A percentile compares a stretch with the other conserved stretches of the same genome.
Conservation (phyloP, 2,113 vertebrate genomes). For the Microtus oregoni region DNA sequence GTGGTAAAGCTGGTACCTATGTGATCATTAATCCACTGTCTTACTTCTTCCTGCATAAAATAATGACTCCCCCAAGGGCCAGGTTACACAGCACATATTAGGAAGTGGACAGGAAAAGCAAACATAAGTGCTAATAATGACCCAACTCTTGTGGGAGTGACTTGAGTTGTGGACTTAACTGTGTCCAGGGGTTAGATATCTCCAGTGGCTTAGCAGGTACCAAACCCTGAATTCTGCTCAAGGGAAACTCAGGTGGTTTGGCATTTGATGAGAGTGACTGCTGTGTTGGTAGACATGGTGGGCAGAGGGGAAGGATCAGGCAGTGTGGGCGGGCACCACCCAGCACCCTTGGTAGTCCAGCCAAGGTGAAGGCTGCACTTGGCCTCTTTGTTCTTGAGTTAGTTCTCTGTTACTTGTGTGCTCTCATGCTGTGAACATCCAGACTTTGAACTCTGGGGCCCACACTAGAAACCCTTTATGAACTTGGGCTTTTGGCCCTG, state of each 20-base stretch:
- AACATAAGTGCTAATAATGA: neutral
- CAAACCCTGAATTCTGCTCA: neutral
- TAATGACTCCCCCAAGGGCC: neutral
- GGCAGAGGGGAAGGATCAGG: neutral
- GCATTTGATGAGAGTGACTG: neutral
- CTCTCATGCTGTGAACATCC: neutral
- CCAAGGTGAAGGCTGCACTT: neutral
- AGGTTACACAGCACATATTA: neutral
- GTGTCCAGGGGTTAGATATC: neutral
- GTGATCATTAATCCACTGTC: neutral
- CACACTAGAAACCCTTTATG: neutral
- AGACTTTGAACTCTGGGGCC: neutral
- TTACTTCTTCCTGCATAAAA: neutral
- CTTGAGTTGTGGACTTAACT: neutral
- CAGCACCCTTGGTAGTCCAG: too few species aligned
- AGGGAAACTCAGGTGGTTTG: neutral
- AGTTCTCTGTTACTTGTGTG: neutral
- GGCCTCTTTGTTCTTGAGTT: neutral
- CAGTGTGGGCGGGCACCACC: neutral
- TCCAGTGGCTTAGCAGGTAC: neutral
- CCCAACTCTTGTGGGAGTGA: neutral
- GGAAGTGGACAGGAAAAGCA: neutral
- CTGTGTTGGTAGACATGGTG: neutral
- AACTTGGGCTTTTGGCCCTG: neutral
- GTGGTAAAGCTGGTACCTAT: neutral